Percentiles rank a stretch among this genome's conserved stretches.
These are phyloP conservation scores for Cancer borealis DNA, from an alignment of 2,888 invertebrate species.

Conservation along the genomic window DNA sequence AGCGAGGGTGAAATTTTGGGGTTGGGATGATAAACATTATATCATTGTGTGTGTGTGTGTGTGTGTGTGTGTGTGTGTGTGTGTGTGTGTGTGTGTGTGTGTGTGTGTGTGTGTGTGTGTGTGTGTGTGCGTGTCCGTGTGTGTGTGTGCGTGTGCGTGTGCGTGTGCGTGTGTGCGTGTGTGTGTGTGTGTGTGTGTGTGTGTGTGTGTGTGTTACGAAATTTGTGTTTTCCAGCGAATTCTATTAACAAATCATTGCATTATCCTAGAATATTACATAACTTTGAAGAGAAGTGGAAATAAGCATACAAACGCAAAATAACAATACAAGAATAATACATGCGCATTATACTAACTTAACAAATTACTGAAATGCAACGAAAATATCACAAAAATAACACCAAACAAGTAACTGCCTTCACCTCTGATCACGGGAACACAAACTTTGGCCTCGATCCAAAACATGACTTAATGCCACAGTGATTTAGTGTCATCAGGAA, in stretches of 20 bases:
- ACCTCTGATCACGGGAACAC: not conserved
- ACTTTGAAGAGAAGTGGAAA: not conserved
- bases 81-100: slow-evolving; percentile 10
- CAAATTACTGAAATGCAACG: not conserved
- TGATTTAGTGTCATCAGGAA: not conserved
- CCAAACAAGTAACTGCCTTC: not conserved
- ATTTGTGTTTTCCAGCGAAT: not conserved
- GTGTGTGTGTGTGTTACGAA: not conserved
- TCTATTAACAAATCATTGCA: not conserved
- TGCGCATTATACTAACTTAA: not conserved
- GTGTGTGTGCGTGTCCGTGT: not conserved
- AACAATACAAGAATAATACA: not conserved
- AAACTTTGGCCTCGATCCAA: not conserved
- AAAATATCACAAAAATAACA: not conserved
- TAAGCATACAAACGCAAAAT: not conserved
- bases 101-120: not conserved
- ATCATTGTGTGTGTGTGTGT: not conserved
- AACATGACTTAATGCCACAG: not conserved
- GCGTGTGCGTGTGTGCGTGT: not conserved
- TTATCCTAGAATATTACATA: not conserved
- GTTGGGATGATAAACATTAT: not conserved
- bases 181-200: not conserved
- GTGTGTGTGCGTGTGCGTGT: not conserved
- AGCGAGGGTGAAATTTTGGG: not conserved
- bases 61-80: slow-evolving; percentile 20